phyloP scores from a whole-genome alignment of 2,888 invertebrate species.

The Caenorhabditis wallacei region DNA sequence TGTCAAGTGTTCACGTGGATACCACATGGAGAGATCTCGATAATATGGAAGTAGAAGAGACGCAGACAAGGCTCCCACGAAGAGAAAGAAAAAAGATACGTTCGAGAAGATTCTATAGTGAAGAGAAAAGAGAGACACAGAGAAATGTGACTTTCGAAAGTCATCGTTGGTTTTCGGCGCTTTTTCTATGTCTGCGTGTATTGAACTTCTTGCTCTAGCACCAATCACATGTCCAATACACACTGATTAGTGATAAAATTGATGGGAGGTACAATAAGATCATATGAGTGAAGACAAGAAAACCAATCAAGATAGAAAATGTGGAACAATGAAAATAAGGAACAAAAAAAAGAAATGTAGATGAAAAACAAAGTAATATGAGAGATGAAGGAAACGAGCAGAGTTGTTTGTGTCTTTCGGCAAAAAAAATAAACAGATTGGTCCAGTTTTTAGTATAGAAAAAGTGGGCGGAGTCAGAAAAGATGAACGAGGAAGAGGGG shows the following conservation, averaged over 20 bases:
- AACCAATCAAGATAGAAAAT: neutral
- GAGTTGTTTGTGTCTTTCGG: constrained; percentile 7
- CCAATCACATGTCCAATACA: constrained; percentile 26
- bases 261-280: constrained; percentile 24
- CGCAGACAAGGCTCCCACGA: constrained; percentile 9
- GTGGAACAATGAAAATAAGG: neutral
- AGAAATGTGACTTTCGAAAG: constrained; percentile 59
- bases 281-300: constrained; percentile 14
- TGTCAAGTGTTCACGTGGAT: constrained; percentile 55
- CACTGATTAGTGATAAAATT: constrained; percentile 46
- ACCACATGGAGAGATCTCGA: constrained; percentile 19
- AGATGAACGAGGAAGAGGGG: neutral
- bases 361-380: constrained; percentile 33
- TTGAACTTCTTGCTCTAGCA: constrained; percentile 18
- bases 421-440: neutral
- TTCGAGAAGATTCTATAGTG: constrained; percentile 43
- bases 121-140: constrained; percentile 32
- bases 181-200: constrained; percentile 43
- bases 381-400: constrained; percentile 10
- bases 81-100: constrained; percentile 22
- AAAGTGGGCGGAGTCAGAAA: constrained; percentile 32
- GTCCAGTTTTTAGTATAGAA: constrained; percentile 38
- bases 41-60: constrained; percentile 11
- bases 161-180: constrained; percentile 54
- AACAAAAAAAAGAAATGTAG: constrained; percentile 11